Evolutionary conservation across 2,113 vertebrate genomes (phyloP), one percentile per base, ranked within the genome.

Genomic region (Platycercus adscitus): DNA sequence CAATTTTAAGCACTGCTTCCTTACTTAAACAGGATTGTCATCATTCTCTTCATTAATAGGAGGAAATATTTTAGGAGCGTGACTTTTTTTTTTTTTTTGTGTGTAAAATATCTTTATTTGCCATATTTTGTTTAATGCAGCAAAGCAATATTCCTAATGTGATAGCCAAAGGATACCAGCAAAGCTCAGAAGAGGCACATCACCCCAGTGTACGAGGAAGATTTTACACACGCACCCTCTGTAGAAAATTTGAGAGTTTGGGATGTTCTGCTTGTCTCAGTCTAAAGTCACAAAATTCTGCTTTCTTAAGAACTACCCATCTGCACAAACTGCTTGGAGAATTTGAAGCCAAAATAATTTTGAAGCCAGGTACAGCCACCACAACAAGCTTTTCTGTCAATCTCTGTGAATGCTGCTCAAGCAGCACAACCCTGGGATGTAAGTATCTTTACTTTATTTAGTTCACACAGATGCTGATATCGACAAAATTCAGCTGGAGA

Each of bases 401-500:
- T 35, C 46, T 26, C 37, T 60, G 19, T 81, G 39, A 85, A 52
- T 15, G 31, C 41, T 81, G 24, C 24, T 76, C 47, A 86, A 64
- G 52, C 47, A 91, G 46, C 70, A 50, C 73, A 87, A 35, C 39
- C 12, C 35, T 70, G 68, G 28, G 88, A 92, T 23, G 6, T n/a
- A 73, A 83, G 17, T 88, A 23, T 79, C 76, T 81, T 87, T 17
- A 47, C 64, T 91, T 70, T 47, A 96, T 92, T 70, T 47, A 96
- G 86, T 79, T 95, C 56, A n/a, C 26, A 93, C 97, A 97, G 98
- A 95, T 61, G 88, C 94, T 87, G 91, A 77, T 19, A 94, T 98
- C 91, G 98, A 98, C 41, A 99, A 98, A 97, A 95, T 99, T 68
- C 96, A 98, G 91, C 81, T 99, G 90, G 98, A 99, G n/a, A 65